Evolutionary conservation across 2,888 invertebrate genomes (phyloP).

Genomic region (Spodoptera littoralis): DNA sequence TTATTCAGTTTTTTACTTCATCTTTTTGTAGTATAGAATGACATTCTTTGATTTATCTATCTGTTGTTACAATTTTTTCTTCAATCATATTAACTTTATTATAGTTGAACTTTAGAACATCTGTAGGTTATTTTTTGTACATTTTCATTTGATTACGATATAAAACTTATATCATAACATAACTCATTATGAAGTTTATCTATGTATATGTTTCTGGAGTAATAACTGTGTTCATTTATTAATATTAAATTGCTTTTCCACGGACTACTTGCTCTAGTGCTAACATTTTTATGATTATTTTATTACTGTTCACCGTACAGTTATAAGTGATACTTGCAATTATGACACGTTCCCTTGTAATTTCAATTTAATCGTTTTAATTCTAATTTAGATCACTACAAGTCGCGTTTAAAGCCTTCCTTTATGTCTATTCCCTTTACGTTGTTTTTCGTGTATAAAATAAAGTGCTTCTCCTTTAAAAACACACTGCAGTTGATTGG

Average conservation of each 20-base stretch:
- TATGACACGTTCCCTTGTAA: neutral
- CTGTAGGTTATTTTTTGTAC: neutral
- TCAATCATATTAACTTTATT: neutral
- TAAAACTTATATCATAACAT: neutral
- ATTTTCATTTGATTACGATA: neutral
- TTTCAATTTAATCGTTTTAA: too few relatives aligned
- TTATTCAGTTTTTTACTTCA: neutral
- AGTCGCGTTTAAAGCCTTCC: neutral
- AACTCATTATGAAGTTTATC: too few relatives aligned
- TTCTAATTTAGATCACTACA: neutral
- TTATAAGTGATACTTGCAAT: slow-evolving; percentile 11
- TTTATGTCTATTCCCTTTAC: neutral
- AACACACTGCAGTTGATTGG: neutral
- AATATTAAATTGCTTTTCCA: slow-evolving; percentile 26
- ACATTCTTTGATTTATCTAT: neutral
- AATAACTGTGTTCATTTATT: slow-evolving; percentile 2
- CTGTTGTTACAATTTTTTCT: neutral
- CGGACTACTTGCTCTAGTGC: slow-evolving; percentile 11
- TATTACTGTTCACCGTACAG: slow-evolving; percentile 11
- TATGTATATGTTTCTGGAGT: too few relatives aligned
- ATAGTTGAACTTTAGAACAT: neutral
- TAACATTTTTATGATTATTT: slow-evolving; percentile 25
- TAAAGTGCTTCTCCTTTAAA: neutral
- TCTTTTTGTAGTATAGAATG: neutral
- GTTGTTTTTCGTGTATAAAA: neutral